Base-by-base conservation (phyloP, 2,113 vertebrate genomes). In the Mirza zaza region DNA sequence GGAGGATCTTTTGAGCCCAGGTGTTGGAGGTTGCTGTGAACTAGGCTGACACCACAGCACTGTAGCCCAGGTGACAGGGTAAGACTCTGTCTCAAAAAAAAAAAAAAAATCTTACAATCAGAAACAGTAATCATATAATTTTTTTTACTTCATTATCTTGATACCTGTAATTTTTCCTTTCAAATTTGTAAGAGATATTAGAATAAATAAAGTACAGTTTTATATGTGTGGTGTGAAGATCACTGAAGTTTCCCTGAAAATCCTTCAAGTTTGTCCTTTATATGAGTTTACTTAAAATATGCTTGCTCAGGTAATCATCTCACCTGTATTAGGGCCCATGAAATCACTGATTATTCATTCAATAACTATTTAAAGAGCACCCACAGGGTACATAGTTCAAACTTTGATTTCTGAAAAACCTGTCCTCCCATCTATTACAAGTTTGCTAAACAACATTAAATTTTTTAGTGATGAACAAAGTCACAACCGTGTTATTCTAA, bases 401-500 rank as follows among this genome's bases (percentile, higher is more conserved):
- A 25, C 76, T 81, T 90, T 86, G 82, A 59, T 76, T 85, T 95
- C 82, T 83, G 21, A 48, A 94, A 94, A 95, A 42, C 83, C 17
- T 45, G 76, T n/a, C 50, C 79, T 94, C 45, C 68, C 73, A 17
- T 42, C 55, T 76, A 95, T 88, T 84, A 91, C 23, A 90, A 50
- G 32, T 95, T 87, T 76, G 39, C 65, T 92, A 87, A 95, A 93
- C 81, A 94, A 8, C 59, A 87, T 85, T 48, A 96, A 42, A 87
- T 94, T 48, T 90, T 92, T 95, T 77, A 81, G 75, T 77, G 84
- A 92, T 95, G 96, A 96, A 96, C 76, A 90, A 87, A 21, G 59
- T 55, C 76, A 77, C 59, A 42, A 76, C 34, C 59, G 71, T 87
- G 92, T 98, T 97, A 90, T 92, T 95, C 57, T 97, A 94, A 79